Evolutionary conservation across 2,888 invertebrate genomes (phyloP), one percentile per base, ranked within the genome.

Genomic region (Eurois occulta): DNA sequence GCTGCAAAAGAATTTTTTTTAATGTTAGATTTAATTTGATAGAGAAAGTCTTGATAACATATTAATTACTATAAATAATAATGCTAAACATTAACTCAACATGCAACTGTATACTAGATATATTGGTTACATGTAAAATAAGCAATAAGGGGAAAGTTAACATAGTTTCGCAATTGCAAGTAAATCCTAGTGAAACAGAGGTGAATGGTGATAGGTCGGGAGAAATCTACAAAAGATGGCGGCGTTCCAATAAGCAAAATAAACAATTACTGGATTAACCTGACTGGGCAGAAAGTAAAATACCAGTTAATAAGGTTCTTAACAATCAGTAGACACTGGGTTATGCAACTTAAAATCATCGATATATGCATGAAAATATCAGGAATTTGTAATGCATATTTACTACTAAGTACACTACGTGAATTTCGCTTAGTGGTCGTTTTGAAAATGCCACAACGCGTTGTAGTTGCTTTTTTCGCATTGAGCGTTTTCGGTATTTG

Each of bases 1-100:
- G 65, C 77, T 82, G 66, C 62, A 60, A 48, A 67, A 77, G 70
- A 55, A 73, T 28, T 75, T 74, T 32, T 65, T 41, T 16, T 75
- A 69, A 46, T 69, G 6, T 52, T 32, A 38, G 67, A 35, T 68
- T 80, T 71, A 38, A 74, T 72, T 73, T 60, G 18, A 52, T 69
- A 67, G 69, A 82, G 79, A 82, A 82, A 80, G 78, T 77, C 18
- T 75, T 78, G n/a, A 38, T 69, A 71, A 68, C 55, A 71, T 70
- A 68, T 75, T 77, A 76, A 84, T 86, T 71, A 75, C 68, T 62
- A 74, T 84, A 77, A 83, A 80, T 77, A 75, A 66, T 68, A 77
- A 78, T 82, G 72, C 52, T 74, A 48, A 52, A 68, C 41, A 77
- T 78, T 80, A 60, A 72, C 52, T 64, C 21, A 66, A 67, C 62